These are phyloP conservation scores for Tigriopus californicus DNA, from an alignment of 2,888 invertebrate genomes.

Conservation along the genomic window DNA sequence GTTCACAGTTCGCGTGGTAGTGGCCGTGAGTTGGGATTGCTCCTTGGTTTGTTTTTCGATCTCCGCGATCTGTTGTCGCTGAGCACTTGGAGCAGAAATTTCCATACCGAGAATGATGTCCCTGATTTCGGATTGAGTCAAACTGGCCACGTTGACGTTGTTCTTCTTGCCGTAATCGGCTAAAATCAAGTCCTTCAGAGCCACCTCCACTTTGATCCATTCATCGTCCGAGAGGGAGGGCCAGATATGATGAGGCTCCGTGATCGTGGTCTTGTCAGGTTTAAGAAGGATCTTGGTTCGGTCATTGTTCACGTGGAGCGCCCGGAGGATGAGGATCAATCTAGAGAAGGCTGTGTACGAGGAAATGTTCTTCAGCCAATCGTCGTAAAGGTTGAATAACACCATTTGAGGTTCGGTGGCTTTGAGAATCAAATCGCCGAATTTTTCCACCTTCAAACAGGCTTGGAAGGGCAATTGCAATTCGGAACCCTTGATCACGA, in stretches of 20 bases:
- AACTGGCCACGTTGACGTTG: conserved; percentile 95
- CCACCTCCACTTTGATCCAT: conserved; percentile 98
- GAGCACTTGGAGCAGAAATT: conserved; percentile 96
- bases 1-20: conserved; percentile 93
- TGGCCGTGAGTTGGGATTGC: conserved; percentile 92
- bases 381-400: conserved; percentile 94
- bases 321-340: conserved; percentile 83
- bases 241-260: conserved; percentile 99
- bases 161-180: conserved; percentile 99
- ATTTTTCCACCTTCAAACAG: conserved; percentile 95
- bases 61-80: conserved; percentile 97
- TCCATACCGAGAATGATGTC: conserved; percentile 99
- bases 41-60: conserved; percentile 99
- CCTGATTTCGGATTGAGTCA: conserved; percentile 96
- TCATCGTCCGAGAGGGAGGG: conserved; percentile 92
- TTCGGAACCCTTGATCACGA: conserved; percentile 98
- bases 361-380: conserved; percentile 97
- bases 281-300: conserved; percentile 94
- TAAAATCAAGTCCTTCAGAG: conserved; percentile 89
- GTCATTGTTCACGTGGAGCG: conserved; percentile 96
- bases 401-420: conserved; percentile 99
- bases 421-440: conserved; percentile 94
- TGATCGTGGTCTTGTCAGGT: conserved; percentile 96
- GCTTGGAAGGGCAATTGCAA: conserved; percentile 97
- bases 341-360: conserved; percentile 66